These are phyloP conservation scores for Haemorhous mexicanus DNA, from an alignment of 2,113 vertebrate genomes.

Conservation along the genomic window DNA sequence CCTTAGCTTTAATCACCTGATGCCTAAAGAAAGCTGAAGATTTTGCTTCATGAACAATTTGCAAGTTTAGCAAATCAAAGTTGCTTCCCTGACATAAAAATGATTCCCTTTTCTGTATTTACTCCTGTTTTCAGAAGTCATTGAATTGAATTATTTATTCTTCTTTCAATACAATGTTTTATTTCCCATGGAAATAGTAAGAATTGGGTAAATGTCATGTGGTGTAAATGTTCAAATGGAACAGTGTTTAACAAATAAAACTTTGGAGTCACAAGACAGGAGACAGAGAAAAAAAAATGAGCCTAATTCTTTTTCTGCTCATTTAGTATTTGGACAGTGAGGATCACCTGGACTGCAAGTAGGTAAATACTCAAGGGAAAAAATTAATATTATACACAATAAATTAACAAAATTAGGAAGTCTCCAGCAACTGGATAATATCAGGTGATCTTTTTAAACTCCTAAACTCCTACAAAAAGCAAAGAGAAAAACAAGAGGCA, in stretches of 20 bases:
- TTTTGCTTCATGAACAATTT: background rate
- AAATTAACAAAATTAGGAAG: background rate
- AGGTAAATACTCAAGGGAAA: background rate
- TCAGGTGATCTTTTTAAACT: background rate
- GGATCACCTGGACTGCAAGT: background rate
- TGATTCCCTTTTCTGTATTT: background rate
- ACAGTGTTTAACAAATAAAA: background rate
- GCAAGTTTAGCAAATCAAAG: background rate
- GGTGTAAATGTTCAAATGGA: background rate
- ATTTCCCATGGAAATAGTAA: background rate
- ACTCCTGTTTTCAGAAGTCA: background rate
- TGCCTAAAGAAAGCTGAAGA: background rate
- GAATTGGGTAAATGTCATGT: background rate
- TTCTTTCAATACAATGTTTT: background rate
- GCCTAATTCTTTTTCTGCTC: background rate
- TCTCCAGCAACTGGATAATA: background rate
- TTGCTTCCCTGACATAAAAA: background rate
- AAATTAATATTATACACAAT: background rate
- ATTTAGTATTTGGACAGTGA: background rate
- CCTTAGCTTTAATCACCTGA: background rate
- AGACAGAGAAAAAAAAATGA: background rate
- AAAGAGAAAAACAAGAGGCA: background rate
- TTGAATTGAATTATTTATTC: background rate
- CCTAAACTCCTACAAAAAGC: background rate
- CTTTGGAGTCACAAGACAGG: background rate